These are phyloP conservation scores for Carollia perspicillata DNA, from an alignment of 2,113 vertebrate species.

Conservation along the genomic window DNA sequence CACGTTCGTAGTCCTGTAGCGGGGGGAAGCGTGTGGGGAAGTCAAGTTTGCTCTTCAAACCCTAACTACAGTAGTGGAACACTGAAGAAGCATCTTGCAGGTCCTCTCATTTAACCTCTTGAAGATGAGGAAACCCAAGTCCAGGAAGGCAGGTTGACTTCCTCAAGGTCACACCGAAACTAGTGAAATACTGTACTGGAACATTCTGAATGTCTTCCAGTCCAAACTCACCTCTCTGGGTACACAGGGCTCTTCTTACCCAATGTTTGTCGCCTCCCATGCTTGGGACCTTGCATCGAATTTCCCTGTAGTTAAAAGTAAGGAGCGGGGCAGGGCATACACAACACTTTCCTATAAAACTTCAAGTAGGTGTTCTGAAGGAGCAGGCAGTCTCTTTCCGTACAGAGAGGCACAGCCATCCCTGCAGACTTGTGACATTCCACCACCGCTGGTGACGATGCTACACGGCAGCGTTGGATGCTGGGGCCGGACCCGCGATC, in stretches of 20 bases:
- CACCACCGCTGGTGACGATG: rapidly evolving
- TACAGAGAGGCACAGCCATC: background rate
- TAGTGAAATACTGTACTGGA: background rate
- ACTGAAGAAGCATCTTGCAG: background rate
- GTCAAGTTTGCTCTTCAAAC: background rate
- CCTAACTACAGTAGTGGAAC: background rate
- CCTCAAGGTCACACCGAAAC: background rate
- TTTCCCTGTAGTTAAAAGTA: background rate
- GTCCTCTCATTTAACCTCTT: background rate
- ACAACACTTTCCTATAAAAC: background rate
- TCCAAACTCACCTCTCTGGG: background rate
- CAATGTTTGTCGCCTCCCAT: background rate
- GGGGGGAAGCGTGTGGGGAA: too few relatives aligned
- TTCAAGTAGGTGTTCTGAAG: background rate
- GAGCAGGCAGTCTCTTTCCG: too few relatives aligned
- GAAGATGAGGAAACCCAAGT: background rate
- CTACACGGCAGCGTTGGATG: rapidly evolving
- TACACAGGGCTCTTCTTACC: background rate
- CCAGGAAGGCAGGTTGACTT: background rate
- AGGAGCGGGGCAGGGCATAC: background rate
- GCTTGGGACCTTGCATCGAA: background rate
- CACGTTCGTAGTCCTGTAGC: background rate
- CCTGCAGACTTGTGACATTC: rapidly evolving
- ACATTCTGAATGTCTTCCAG: background rate
- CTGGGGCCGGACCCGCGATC: rapidly evolving